Conservation (phyloP, 1,140 invertebrate species). For the Aphidius gifuensis region DNA sequence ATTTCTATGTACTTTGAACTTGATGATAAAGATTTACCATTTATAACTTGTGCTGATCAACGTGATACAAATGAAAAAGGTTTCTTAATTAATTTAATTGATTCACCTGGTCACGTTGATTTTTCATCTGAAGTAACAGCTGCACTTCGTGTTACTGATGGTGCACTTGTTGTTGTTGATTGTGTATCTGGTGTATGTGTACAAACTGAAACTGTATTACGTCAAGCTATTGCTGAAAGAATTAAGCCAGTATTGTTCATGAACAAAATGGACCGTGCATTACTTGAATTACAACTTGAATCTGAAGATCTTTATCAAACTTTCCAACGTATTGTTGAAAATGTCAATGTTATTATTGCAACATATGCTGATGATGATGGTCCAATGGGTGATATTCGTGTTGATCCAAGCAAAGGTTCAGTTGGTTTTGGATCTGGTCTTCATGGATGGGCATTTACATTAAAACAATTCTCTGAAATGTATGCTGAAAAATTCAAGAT, state of each 20-base stretch:
- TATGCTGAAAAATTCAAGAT: conserved; percentile 99
- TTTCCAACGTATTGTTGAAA: conserved; percentile 99
- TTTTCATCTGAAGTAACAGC: conserved; percentile 99
- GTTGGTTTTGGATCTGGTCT: conserved; percentile 99
- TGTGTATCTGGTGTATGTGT: conserved; percentile 99
- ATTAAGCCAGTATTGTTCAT: conserved; percentile 99
- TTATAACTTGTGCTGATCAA: conserved; percentile 86
- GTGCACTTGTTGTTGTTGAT: conserved; percentile 98
- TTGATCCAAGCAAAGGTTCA: conserved; percentile 95
- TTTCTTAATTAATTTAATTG: conserved; percentile 99
- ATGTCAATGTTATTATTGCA: conserved; percentile 99
- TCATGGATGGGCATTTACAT: conserved; percentile 99
- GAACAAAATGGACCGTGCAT: conserved; percentile 99
- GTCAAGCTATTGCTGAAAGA: conserved; percentile 97
- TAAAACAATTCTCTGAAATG: conserved; percentile 99
- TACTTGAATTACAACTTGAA: conserved; percentile 92
- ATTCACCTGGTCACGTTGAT: conserved; percentile 99
- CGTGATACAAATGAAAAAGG: conserved; percentile 86
- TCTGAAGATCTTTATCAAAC: conserved; percentile 98
- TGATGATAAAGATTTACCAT: conserved; percentile 84
- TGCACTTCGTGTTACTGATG: conserved; percentile 97
- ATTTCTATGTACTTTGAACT: conserved; percentile 99
- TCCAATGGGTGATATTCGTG: conserved; percentile 97
- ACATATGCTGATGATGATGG: conserved; percentile 97
- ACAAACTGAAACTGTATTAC: conserved; percentile 97